A percentile compares a stretch with the other conserved stretches of the same genome.
These are phyloP conservation scores for Probaryconus sp. DNA, from an alignment of 1,140 invertebrate genomes.

Conservation along the genomic window DNA sequence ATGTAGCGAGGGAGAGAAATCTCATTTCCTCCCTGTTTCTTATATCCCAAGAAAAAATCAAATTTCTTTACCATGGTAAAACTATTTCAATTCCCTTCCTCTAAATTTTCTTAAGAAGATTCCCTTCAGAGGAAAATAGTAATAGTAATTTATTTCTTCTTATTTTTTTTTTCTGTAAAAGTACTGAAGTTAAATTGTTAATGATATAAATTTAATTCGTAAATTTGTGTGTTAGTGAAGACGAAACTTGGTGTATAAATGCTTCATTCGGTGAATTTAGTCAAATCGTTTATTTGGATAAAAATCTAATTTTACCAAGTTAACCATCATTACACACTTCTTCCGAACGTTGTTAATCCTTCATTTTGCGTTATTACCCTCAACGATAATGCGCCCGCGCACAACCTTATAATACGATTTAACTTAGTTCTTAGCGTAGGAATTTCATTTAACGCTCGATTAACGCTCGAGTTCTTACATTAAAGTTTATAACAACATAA, in stretches of 20 bases:
- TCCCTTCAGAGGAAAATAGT: too few species aligned
- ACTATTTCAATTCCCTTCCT: too few species aligned
- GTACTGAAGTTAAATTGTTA: too few species aligned
- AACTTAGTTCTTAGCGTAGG: conserved; percentile 31
- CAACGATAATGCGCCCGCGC: conserved; percentile 49
- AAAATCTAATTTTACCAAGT: conserved; percentile 53
- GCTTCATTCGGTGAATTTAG: conserved; percentile 29
- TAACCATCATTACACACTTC: conserved; percentile 49
- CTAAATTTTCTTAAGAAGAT: too few species aligned
- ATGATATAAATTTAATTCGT: too few species aligned
- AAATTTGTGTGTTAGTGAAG: too few species aligned
- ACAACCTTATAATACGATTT: conserved; percentile 59
- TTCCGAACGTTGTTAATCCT: conserved; percentile 38
- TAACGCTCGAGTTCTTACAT: conserved; percentile 46
- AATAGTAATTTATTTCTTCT: too few species aligned
- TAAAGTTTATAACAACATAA: conserved; percentile 22
- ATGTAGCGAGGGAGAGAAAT: too few species aligned
- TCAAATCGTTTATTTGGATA: conserved; percentile 34
- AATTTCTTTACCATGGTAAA: too few species aligned
- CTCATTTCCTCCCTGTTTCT: too few species aligned
- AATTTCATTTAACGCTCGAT: conserved; percentile 61
- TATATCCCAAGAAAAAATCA: too few species aligned
- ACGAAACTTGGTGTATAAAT: background rate
- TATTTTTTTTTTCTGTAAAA: too few species aligned
- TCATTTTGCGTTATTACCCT: conserved; percentile 52